phyloP scores from a whole-genome alignment of 2,797 vertebrate species.

The Manis crassicaudata region DNA sequence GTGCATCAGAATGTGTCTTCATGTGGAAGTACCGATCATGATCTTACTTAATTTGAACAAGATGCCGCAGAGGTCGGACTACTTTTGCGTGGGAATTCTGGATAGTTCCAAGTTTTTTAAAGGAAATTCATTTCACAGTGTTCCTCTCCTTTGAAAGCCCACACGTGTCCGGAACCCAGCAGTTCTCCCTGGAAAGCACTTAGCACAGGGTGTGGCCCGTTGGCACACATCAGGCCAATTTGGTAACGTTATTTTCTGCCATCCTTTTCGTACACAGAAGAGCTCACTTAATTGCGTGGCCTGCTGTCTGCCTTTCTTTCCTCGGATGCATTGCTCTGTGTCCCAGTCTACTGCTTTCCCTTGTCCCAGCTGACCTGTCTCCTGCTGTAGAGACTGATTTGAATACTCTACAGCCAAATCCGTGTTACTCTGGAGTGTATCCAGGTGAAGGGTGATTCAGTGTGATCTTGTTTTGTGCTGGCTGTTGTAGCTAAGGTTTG shows the following conservation, averaged over 20 bases:
- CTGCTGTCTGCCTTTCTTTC: not conserved
- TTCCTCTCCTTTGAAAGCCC: not conserved
- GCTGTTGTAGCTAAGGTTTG: too few relatives aligned
- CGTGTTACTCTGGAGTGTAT: not conserved
- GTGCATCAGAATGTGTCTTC: not conserved
- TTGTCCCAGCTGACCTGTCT: not conserved
- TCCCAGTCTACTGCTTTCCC: not conserved
- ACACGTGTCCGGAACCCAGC: not conserved
- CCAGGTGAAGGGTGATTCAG: not conserved
- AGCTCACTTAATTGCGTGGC: accelerated
- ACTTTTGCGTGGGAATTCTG: not conserved
- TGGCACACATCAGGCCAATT: accelerated
- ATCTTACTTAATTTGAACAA: not conserved
- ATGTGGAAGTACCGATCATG: too few relatives aligned
- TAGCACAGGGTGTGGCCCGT: accelerated
- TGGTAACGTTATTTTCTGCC: accelerated
- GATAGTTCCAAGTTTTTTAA: not conserved
- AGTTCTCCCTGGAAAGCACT: not conserved
- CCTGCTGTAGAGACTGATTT: not conserved
- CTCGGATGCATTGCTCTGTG: accelerated
- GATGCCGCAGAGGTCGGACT: not conserved
- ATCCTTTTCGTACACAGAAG: not conserved
- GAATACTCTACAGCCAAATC: not conserved
- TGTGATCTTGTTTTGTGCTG: not conserved
- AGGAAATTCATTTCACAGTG: not conserved